Percentiles rank a stretch among this genome's conserved stretches.
Evolutionary conservation across 2,888 invertebrate genomes (phyloP).

Genomic region (Dicranocentrus wangi): DNA sequence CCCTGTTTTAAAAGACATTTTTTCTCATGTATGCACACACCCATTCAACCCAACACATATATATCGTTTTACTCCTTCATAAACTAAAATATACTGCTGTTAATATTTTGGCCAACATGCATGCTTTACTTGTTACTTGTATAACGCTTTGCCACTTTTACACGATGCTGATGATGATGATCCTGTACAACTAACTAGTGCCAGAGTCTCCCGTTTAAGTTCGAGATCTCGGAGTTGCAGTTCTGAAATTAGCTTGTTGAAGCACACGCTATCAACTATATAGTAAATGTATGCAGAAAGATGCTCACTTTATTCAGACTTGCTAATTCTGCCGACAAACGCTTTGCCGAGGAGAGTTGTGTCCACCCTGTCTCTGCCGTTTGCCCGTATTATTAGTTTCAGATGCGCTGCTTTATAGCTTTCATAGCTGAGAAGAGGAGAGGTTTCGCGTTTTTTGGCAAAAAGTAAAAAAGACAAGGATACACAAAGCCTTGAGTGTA

Average conservation of each 20-base stretch:
- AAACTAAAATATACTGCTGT: too few species aligned
- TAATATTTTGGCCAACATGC: too few species aligned
- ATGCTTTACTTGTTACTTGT: too few species aligned
- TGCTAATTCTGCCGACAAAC: conserved; percentile 16
- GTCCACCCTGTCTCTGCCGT: conserved; percentile 51
- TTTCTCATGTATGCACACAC: too few species aligned
- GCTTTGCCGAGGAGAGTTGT: background rate
- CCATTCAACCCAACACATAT: too few species aligned
- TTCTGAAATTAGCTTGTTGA: conserved; percentile 51
- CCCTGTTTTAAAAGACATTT: too few species aligned
- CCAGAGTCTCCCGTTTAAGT: background rate
- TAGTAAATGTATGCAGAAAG: background rate
- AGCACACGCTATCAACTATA: background rate
- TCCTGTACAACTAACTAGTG: too few species aligned
- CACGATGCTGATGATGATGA: too few species aligned
- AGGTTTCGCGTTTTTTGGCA: conserved; percentile 39
- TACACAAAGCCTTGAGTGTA: background rate
- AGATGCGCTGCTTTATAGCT: conserved; percentile 46
- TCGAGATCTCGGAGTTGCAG: conserved; percentile 23
- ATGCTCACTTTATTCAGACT: background rate
- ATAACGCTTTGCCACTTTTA: too few species aligned
- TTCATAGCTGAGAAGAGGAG: conserved; percentile 32
- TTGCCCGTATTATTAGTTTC: conserved; percentile 49
- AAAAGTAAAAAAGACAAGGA: conserved; percentile 46
- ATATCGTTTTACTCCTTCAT: too few species aligned